Percentiles rank a stretch among this genome's conserved stretches.
phyloP scores from a whole-genome alignment of 2,888 invertebrate genomes.

The Bellardia bayeri region DNA sequence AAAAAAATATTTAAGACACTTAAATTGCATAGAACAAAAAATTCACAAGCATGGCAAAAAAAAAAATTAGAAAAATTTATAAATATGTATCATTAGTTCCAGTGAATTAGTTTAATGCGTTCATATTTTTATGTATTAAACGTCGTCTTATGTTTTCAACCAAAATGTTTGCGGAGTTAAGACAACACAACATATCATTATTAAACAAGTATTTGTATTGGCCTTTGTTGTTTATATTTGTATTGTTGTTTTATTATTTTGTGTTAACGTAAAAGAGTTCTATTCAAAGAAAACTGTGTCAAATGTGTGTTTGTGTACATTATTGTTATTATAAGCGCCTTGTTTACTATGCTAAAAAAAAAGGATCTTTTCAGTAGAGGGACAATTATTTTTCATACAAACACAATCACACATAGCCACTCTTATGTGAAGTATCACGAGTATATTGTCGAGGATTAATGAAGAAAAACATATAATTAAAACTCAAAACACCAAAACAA shows the following conservation, averaged over 20 bases:
- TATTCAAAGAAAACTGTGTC: constrained; percentile 66
- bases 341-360: constrained; percentile 43
- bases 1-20: no score
- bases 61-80: no score
- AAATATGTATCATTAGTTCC: no score
- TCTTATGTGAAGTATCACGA: not conserved
- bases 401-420: not conserved
- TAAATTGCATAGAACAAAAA: no score
- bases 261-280: constrained; percentile 19
- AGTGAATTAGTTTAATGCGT: no score
- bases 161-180: not conserved
- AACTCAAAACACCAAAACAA: not conserved
- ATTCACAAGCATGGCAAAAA: no score
- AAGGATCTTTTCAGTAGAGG: constrained; percentile 48
- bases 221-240: constrained; percentile 37
- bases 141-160: not conserved
- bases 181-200: not conserved
- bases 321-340: constrained; percentile 31
- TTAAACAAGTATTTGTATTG: constrained; percentile 35
- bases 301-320: constrained; percentile 43
- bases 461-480: constrained; percentile 1
- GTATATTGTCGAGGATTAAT: constrained; percentile 11
- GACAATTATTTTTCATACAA: constrained; percentile 42
- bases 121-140: no score
- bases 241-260: constrained; percentile 6